Evolutionary conservation across 1,140 invertebrate genomes (phyloP).

Genomic region (Zaprionus kolodkinae): DNA sequence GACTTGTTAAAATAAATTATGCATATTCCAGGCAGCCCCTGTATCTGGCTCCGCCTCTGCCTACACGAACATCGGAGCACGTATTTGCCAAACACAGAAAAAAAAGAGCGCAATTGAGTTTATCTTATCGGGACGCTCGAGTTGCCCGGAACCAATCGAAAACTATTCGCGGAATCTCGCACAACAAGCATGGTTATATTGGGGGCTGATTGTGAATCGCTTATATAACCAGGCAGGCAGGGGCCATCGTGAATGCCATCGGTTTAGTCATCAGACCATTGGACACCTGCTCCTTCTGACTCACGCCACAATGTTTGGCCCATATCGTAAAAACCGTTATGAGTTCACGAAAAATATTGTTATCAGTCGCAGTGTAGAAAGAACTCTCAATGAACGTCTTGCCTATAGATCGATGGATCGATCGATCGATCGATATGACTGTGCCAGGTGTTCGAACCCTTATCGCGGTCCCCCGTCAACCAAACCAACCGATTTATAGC

Average conservation of each 20-base stretch:
- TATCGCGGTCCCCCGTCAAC: slow-evolving; percentile 42
- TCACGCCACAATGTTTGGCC: slow-evolving; percentile 40
- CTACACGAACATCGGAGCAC: not conserved
- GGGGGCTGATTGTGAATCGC: not conserved
- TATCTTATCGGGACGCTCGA: not conserved
- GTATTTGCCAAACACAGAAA: not conserved
- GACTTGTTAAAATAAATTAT: not conserved
- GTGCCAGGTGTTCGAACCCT: slow-evolving; percentile 53
- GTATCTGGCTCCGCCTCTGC: not conserved
- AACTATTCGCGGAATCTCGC: slow-evolving; percentile 6
- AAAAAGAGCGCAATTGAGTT: not conserved
- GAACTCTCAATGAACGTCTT: slow-evolving; percentile 55
- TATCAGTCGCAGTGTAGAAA: slow-evolving; percentile 2
- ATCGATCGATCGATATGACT: slow-evolving; percentile 15
- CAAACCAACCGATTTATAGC: slow-evolving; percentile 14
- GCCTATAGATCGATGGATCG: not conserved
- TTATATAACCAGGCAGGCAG: slow-evolving; percentile 4
- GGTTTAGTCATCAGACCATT: slow-evolving; percentile 1
- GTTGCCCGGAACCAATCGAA: slow-evolving; percentile 21
- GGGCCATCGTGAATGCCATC: not conserved
- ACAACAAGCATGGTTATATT: not conserved
- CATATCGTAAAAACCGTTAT: slow-evolving; percentile 31
- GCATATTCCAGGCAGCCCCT: not conserved
- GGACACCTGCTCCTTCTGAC: slow-evolving; percentile 59
- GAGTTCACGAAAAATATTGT: slow-evolving; percentile 7